Percentiles rank a stretch among this genome's conserved stretches.
phyloP scores from a whole-genome alignment of 2,797 vertebrate genomes.

The Platyrinchus mystaceus region DNA sequence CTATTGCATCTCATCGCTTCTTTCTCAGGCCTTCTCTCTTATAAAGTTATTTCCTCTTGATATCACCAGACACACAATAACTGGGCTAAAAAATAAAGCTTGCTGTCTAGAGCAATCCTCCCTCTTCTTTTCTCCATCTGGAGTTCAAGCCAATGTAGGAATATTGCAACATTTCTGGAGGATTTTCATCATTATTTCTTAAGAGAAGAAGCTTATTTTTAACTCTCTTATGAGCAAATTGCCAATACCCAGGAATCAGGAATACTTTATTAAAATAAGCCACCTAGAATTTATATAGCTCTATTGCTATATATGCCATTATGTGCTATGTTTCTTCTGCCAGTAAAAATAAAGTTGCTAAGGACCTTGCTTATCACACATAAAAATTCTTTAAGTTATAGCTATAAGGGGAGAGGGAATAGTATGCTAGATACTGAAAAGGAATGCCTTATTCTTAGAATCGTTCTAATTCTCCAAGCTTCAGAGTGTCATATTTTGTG shows the following conservation, averaged over 20 bases:
- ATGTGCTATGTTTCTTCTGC: background rate
- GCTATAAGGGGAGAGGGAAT: background rate
- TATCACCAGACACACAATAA: slow-evolving; percentile 13
- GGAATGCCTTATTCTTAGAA: background rate
- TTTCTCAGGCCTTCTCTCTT: background rate
- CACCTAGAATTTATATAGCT: background rate
- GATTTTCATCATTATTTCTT: background rate
- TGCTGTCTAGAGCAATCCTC: background rate
- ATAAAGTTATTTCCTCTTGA: slow-evolving; percentile 17
- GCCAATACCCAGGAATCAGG: background rate
- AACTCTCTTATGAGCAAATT: background rate
- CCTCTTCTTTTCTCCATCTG: background rate
- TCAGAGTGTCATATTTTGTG: background rate
- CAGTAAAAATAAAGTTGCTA: background rate
- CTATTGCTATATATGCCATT: background rate
- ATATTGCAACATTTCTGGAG: background rate
- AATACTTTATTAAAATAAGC: background rate
- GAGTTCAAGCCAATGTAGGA: background rate
- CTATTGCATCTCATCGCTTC: background rate
- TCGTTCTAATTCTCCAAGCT: background rate
- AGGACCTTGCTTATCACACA: background rate
- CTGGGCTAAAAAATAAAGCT: background rate
- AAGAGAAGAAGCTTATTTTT: background rate
- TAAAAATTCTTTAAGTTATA: background rate
- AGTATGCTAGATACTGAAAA: background rate